phyloP scores from a whole-genome alignment of 2,113 vertebrate genomes.

The Callocephalon fimbriatum region DNA sequence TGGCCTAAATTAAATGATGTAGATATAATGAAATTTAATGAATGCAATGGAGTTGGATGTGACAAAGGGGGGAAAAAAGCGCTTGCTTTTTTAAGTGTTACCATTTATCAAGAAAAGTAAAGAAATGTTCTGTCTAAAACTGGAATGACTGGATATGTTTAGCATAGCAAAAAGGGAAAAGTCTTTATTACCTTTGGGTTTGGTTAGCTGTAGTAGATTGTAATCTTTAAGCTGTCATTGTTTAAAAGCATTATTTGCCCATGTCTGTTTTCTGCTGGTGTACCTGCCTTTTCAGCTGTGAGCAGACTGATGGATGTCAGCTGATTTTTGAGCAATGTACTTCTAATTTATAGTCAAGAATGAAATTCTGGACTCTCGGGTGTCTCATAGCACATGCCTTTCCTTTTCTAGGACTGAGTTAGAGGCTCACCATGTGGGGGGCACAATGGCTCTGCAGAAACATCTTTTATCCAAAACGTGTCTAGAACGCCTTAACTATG shows the following conservation, averaged over 20 bases:
- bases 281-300: not conserved
- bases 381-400: not conserved
- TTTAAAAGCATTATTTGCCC: not conserved
- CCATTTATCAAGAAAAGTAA: not conserved
- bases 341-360: not conserved
- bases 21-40: conserved; percentile 70
- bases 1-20: conserved; percentile 77
- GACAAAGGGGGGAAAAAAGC: not conserved
- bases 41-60: not conserved
- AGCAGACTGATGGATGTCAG: not conserved
- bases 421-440: not conserved
- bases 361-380: not conserved
- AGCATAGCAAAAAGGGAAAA: not conserved
- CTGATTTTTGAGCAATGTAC: not conserved
- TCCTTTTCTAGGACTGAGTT: not conserved
- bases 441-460: not conserved
- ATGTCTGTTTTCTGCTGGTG: not conserved
- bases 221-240: not conserved
- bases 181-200: not conserved
- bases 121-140: not conserved
- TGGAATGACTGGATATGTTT: not conserved
- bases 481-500: not conserved
- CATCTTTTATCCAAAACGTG: not conserved
- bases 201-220: not conserved
- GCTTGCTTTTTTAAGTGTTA: conserved; percentile 8